phyloP scores from a whole-genome alignment of 2,888 invertebrate species.

The Endotricha flammealis region DNA sequence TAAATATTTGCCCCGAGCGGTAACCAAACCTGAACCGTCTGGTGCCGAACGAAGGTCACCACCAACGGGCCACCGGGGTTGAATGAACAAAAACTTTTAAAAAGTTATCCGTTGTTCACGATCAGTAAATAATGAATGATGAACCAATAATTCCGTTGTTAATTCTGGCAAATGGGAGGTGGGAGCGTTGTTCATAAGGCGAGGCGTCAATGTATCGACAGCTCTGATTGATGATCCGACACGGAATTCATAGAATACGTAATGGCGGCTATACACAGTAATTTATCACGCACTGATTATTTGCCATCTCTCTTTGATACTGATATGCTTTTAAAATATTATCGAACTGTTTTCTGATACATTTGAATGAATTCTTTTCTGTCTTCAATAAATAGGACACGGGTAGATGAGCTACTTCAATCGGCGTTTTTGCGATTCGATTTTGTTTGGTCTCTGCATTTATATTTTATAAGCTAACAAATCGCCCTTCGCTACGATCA shows the following conservation, averaged over 20 bases:
- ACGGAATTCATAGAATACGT: conserved; percentile 41
- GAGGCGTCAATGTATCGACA: conserved; percentile 39
- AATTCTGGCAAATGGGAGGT: conserved; percentile 1
- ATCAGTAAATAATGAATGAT: not conserved
- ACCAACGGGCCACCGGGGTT: too few relatives aligned
- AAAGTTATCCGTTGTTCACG: not conserved
- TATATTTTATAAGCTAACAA: too few relatives aligned
- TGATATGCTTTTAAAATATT: not conserved
- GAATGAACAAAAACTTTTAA: not conserved
- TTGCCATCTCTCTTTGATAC: conserved; percentile 12
- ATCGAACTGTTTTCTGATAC: too few relatives aligned
- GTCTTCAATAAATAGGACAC: too few relatives aligned
- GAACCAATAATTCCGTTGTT: not conserved
- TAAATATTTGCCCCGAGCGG: too few relatives aligned
- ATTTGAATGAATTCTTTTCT: too few relatives aligned
- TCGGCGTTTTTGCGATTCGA: too few relatives aligned
- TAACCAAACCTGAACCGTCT: too few relatives aligned
- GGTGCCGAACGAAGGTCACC: too few relatives aligned
- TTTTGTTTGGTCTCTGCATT: too few relatives aligned
- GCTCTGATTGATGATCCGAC: conserved; percentile 51
- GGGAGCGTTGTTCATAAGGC: conserved; percentile 32
- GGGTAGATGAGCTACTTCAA: too few relatives aligned
- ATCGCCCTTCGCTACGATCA: too few relatives aligned
- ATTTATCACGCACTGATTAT: conserved; percentile 43
- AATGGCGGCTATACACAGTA: conserved; percentile 37